Conservation (phyloP, 2,797 vertebrate genomes). For the Pipistrellus nathusii region DNA sequence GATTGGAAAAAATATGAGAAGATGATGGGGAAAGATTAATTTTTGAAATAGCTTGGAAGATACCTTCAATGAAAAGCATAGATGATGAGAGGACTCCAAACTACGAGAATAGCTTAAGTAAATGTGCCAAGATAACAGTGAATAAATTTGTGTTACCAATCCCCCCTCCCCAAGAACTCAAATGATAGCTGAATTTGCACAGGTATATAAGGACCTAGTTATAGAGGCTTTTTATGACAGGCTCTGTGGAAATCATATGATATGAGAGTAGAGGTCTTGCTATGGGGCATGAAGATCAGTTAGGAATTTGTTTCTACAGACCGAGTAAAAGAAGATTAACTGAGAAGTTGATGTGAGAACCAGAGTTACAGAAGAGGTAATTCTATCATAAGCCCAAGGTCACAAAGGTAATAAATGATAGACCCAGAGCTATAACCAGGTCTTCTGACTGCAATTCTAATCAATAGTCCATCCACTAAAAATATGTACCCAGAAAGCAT, state of each 20-base stretch:
- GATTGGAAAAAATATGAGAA: background rate
- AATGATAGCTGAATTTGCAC: background rate
- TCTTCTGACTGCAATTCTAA: conserved; percentile 35
- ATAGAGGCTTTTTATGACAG: background rate
- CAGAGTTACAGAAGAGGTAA: conserved; percentile 30
- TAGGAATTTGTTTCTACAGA: background rate
- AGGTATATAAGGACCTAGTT: background rate
- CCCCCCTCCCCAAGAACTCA: background rate
- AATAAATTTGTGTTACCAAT: background rate
- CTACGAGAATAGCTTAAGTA: background rate
- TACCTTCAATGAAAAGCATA: background rate
- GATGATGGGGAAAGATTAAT: background rate
- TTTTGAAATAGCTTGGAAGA: conserved; percentile 17
- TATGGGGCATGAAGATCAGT: background rate
- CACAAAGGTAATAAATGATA: conserved; percentile 31
- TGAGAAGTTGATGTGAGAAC: conserved; percentile 1
- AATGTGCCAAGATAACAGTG: background rate
- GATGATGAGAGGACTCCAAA: background rate
- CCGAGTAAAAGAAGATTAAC: background rate
- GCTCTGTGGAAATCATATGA: background rate
- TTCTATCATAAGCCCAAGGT: background rate
- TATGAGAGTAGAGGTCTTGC: background rate
- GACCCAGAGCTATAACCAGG: background rate
- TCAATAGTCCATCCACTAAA: conserved; percentile 36
- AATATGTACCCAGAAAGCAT: conserved; percentile 52